Base-by-base conservation (phyloP, 2,888 invertebrate species). In the Pomacea canaliculata region DNA sequence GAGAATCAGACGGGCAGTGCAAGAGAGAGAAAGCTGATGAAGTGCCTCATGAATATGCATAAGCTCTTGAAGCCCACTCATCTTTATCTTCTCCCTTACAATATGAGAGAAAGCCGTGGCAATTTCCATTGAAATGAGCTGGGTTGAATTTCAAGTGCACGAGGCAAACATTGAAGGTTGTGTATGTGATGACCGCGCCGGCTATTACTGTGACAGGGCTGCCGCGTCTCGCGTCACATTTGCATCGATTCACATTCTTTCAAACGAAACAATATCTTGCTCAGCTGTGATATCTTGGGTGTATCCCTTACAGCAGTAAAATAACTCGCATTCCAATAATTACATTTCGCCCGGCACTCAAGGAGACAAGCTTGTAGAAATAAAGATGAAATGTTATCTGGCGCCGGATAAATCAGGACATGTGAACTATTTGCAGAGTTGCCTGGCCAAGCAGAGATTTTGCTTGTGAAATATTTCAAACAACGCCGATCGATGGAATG, bases 61-160 rank as follows among this genome's bases (percentile, higher is more conserved):
- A 37, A 68, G 48, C 48, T 68, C 68, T 68, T 27, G 68, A 68
- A 68, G 68, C 68, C 48, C 68, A 68, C 68, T 68, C 68, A 68
- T 68, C 68, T 68, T 68, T 68, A 68, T 68, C 37, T 27, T 46
- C 19, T 19, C 37, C 71, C 37, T 66, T 67, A 73, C 67, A 67
- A 73, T 73, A 73, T 73, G 73, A 68, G 73, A 71, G 56, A 66
- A 73, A 65, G 68, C 59, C 37, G 19, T 59, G 67, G 73, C 67
- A 66, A 73, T 73, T 67, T 73, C 73, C 73, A 73, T 73, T 73
- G 73, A 73, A 73, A 73, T 73, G 73, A 73, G 73, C 66, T 73
- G 23, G 73, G 66, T 68, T 67, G 73, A 73, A 73, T 73, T 73
- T 73, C 73, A 73, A 73, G 73, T 73, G 73, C 65, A 59, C 27